Conservation (phyloP, 2,113 vertebrate species). For the Poicephalus meyeri region DNA sequence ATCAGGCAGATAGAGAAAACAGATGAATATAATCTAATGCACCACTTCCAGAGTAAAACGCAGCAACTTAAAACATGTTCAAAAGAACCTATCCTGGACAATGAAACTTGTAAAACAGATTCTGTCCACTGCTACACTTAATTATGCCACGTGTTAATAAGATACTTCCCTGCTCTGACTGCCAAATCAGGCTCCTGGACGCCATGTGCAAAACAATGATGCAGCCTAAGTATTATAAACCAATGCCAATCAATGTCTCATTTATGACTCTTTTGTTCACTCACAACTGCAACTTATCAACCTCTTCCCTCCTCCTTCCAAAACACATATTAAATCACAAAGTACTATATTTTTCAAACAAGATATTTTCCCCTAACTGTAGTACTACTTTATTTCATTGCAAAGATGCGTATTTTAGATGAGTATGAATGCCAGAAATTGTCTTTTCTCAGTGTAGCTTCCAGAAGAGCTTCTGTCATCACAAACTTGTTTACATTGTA, state of each 20-base stretch:
- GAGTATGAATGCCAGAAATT: not conserved
- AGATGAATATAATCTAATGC: conserved; percentile 34
- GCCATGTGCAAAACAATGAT: fast-evolving
- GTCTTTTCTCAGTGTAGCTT: not conserved
- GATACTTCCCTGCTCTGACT: not conserved
- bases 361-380: not conserved
- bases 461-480: not conserved
- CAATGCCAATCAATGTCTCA: not conserved
- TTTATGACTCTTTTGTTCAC: not conserved
- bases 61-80: not conserved
- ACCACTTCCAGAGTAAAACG: conserved; percentile 5
- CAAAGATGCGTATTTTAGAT: not conserved
- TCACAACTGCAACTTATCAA: not conserved
- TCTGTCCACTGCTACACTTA: not conserved
- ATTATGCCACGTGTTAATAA: not conserved
- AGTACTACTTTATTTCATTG: not conserved
- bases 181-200: not conserved
- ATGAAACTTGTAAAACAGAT: conserved; percentile 16
- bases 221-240: not conserved
- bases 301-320: not conserved
- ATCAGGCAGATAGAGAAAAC: conserved; percentile 36
- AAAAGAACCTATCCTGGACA: conserved; percentile 3
- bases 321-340: not conserved
- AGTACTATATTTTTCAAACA: not conserved
- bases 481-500: not conserved